Evolutionary conservation across 2,888 invertebrate genomes (phyloP), one percentile per base, ranked within the genome.

Genomic region (Hydriomena furcata): DNA sequence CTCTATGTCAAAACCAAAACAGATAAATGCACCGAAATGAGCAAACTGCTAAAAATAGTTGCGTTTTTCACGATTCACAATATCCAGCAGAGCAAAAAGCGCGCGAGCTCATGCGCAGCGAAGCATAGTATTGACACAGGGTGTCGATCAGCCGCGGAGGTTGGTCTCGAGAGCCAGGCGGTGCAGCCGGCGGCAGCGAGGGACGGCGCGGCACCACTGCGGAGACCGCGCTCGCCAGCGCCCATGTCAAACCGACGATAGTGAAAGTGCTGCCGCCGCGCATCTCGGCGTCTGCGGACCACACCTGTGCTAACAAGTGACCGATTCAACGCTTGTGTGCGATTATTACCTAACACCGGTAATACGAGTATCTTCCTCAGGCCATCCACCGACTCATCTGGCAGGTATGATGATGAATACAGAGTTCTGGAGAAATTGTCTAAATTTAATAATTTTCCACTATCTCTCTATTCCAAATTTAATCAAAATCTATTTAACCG

Each of bases 221-320:
- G 65, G 50, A 42, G 49, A 21, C 47, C 55, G 51, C 57, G 40
- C 40, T 52, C 52, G 52, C 52, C 67, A 60, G 69, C 63, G 66
- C 68, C 53, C 41, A 47, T 69, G 76, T 69, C 78, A 73, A 73
- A 70, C 74, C 76, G 63, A 54, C 75, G 84, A 88, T 76, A 90
- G 90, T 90, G 90, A 90, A 90, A 90, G 90, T 87, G 79, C 78
- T 75, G 75, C 73, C 75, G 68, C 68, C 68, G 71, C 71, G 68
- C 77, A 81, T 84, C 86, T 83, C 79, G 58, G 62, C 61, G 54
- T 55, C 66, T 73, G 69, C 67, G 66, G 68, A 73, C 66, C 75
- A 73, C 77, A 82, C 84, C 84, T 82, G 81, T 71, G 70, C 73
- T 66, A 70, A 66, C 71, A 70, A 73, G 66, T 70, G 63, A 66